Conservation (phyloP, 1,140 invertebrate genomes). For the Penaeus vannamei region DNA sequence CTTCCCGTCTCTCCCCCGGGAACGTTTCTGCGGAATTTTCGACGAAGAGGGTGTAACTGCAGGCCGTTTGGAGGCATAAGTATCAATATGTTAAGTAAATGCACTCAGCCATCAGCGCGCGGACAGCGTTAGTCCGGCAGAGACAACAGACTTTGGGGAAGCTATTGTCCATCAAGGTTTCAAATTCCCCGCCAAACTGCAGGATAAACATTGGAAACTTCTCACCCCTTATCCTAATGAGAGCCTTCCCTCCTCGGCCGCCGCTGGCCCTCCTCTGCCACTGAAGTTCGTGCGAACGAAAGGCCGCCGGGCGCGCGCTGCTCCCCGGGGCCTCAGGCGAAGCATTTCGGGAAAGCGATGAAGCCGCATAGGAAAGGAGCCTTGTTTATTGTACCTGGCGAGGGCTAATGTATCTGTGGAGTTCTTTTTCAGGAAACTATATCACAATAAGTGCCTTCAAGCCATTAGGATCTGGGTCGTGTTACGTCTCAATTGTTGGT, state of each 20-base stretch:
- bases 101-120: neutral
- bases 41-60: neutral
- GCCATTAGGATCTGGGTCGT: too few relatives aligned
- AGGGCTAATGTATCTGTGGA: constrained; percentile 53
- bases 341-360: constrained; percentile 25
- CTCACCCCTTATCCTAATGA: constrained; percentile 64
- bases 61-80: constrained; percentile 23
- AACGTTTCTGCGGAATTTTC: neutral
- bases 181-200: constrained; percentile 61
- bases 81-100: too few relatives aligned
- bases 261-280: neutral
- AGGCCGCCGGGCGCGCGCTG: too few relatives aligned
- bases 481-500: too few relatives aligned
- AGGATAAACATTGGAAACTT: constrained; percentile 43
- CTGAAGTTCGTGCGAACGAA: too few relatives aligned
- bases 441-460: too few relatives aligned
- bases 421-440: too few relatives aligned
- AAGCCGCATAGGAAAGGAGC: constrained; percentile 29
- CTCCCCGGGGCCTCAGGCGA: neutral
- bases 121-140: constrained; percentile 37
- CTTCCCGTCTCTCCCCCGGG: neutral
- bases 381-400: constrained; percentile 61
- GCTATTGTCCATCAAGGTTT: constrained; percentile 59
- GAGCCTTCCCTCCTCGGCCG: constrained; percentile 51
- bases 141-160: constrained; percentile 44